phyloP scores from a whole-genome alignment of 2,797 vertebrate genomes.

The Alca torda region DNA sequence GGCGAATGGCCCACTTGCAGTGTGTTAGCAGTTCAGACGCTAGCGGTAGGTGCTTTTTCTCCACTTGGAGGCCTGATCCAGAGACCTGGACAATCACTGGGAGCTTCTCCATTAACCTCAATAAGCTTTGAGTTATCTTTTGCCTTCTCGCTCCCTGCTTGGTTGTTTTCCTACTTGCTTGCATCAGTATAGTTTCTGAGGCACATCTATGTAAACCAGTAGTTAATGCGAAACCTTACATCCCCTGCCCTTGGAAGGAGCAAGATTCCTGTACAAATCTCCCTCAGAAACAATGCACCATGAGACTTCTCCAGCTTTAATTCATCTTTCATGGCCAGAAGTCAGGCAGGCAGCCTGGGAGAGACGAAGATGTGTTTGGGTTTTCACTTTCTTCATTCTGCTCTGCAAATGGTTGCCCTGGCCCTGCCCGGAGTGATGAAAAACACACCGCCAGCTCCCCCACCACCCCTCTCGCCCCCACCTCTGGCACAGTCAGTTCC shows the following conservation, averaged over 20 bases:
- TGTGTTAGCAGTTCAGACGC: background rate
- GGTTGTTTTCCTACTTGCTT: background rate
- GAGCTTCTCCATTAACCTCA: background rate
- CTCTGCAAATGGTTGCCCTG: background rate
- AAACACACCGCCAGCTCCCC: background rate
- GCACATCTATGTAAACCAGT: background rate
- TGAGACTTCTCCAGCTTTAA: background rate
- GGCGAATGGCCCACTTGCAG: background rate
- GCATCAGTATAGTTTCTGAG: background rate
- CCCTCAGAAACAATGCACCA: background rate
- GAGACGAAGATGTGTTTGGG: background rate
- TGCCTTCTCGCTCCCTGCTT: background rate
- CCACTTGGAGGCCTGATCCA: background rate
- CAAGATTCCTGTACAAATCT: background rate
- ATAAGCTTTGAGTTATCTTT: background rate
- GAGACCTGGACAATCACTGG: background rate
- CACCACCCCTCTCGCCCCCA: rapidly evolving
- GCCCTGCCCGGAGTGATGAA: background rate
- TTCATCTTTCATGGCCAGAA: background rate
- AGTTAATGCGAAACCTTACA: background rate
- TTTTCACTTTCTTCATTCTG: background rate
- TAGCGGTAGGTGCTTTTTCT: background rate
- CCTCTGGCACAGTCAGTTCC: background rate
- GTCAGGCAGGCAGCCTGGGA: background rate
- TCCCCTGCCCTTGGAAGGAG: background rate